Base-by-base conservation (phyloP, 2,888 invertebrate species). In the Entomobrya proxima region DNA sequence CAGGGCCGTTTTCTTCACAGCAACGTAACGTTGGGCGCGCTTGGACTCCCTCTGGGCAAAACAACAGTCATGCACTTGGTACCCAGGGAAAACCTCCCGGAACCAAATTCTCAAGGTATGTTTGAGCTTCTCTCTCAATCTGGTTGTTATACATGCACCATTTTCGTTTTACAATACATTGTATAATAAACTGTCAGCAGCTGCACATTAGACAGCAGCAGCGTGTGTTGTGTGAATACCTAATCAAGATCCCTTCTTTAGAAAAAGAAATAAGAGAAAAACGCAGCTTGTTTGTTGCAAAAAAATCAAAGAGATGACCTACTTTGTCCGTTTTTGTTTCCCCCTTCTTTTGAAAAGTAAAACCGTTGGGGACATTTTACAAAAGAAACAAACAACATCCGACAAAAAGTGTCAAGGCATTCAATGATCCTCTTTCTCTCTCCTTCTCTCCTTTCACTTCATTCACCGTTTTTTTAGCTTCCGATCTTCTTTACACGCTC, bases 61-160 rank as follows among this genome's bases (percentile, higher is more conserved):
- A 99, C 98, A 91, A 98, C 98, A 92, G 99, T 99, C 92, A 99
- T 99, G 99, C 99, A 99, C 94, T 95, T 99, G 92, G 99, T 99
- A 92, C 98, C 99, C 91, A 95, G 99, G 93, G 99, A 99, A 93
- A 98, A 98, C 93, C 94, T 99, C 93, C 99, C 99, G 91, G 99
- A 99, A 94, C 99, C 99, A 91, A 99, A 98, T 94, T 97, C 97
- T 91, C 97, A 97, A 94, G 97, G 97, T 97, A 93, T 2, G 37
- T 11, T 11, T 24, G 9, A 40, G 9, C 5, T 37, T 37, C n/a
- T n/a, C n/a, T n/a, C n/a, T n/a, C n/a, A n/a, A n/a, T n/a, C n/a
- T n/a, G n/a, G n/a, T n/a, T n/a, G n/a, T n/a, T n/a, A n/a, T n/a
- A n/a, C n/a, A n/a, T n/a, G n/a, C n/a, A n/a, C n/a, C n/a, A n/a